Evolutionary conservation across 2,888 invertebrate species (phyloP), one percentile per base, ranked within the genome.

Genomic region (Metalampra italica): DNA sequence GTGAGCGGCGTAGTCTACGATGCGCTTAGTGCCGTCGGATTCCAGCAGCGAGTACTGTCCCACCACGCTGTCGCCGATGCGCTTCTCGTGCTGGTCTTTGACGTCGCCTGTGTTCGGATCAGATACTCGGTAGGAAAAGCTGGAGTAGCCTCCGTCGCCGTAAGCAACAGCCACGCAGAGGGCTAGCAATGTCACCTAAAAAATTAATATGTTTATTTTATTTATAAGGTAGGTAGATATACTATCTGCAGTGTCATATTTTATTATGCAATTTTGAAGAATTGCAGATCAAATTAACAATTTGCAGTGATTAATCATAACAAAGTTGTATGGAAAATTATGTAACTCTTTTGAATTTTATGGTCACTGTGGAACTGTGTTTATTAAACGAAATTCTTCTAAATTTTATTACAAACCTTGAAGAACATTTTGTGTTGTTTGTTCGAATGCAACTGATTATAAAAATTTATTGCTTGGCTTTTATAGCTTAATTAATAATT

Each of bases 61-160:
- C 42, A 82, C 81, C 9, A 90, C 90, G 46, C 73, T 78, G 66
- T 86, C 82, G n/a, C 90, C 90, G 44, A 76, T 76, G 29, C 90
- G 80, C 50, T 75, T 77, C 64, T 90, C 91, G 37, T 76, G 74
- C 63, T 90, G 90, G 67, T 75, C 83, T 60, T 90, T 90, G 45
- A 78, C 74, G 61, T 91, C 91, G 3, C 90, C 90, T 40, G 90
- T 91, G 61, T 84, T 62, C 14, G 83, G 81, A 62, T 91, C 91
- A 46, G 88, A 78, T 8, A 91, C 87, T 39, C 90, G 89, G 59
- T 91, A 91, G 0, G 87, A 86, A 75, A 81, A 90, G 61, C 83
- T 82, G 59, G 86, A 75, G 59, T 72, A 66, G 47, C 66, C 75
- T 1, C 66, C 68, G 36, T 81, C 84, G 60, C 80, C 71, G 38